Conservation (phyloP, 2,888 invertebrate species). For the Caenorhabditis macrosperma region DNA sequence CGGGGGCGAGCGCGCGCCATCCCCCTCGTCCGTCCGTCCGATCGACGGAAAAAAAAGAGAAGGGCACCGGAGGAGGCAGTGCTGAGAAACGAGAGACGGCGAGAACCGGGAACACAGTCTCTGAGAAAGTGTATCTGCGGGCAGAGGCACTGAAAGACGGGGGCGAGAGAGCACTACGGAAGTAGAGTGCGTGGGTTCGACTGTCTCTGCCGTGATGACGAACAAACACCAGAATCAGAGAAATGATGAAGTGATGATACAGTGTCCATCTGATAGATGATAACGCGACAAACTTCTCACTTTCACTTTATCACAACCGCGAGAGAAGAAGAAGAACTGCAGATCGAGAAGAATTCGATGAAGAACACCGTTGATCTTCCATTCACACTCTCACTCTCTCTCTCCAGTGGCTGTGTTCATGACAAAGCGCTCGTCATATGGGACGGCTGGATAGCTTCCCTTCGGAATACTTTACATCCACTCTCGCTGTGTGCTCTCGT, state of each 20-base stretch:
- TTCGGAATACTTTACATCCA: conserved; percentile 53
- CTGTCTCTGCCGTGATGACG: not conserved
- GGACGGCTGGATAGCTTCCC: conserved; percentile 34
- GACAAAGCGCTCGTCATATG: conserved; percentile 19
- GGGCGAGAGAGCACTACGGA: conserved; percentile 3
- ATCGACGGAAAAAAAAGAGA: conserved; percentile 33
- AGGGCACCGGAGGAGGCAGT: conserved; percentile 17
- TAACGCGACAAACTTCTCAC: conserved; percentile 10
- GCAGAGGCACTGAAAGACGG: not conserved
- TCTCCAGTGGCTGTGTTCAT: conserved; percentile 7
- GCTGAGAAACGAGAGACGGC: conserved; percentile 1
- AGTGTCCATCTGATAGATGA: not conserved
- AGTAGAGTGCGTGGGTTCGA: not conserved
- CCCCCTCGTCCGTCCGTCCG: conserved; percentile 20
- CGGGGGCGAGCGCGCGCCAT: conserved; percentile 45
- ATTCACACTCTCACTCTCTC: not conserved
- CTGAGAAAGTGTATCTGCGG: conserved; percentile 20
- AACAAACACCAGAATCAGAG: conserved; percentile 2
- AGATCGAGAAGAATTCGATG: not conserved
- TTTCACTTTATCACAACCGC: conserved; percentile 3
- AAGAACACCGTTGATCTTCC: not conserved
- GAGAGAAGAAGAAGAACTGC: not conserved
- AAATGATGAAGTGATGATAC: conserved; percentile 2
- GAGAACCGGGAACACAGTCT: conserved; percentile 14
- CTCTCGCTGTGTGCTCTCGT: conserved; percentile 20